These are phyloP conservation scores for Cephonodes hylas DNA, from an alignment of 2,888 invertebrate genomes.

Conservation along the genomic window DNA sequence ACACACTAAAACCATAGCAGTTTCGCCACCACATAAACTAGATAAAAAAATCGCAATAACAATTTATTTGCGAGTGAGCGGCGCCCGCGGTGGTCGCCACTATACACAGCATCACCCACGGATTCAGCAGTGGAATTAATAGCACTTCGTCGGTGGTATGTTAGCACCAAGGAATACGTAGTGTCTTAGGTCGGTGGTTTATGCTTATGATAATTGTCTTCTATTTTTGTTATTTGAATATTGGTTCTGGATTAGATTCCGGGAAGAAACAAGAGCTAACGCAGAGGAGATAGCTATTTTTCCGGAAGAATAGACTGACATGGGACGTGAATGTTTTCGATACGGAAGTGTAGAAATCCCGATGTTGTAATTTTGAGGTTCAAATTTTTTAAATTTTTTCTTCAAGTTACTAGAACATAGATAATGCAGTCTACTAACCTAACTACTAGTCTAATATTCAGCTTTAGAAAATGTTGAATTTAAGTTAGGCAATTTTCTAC, in stretches of 20 bases:
- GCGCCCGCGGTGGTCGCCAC: conserved; percentile 43
- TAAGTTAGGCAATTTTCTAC: neutral
- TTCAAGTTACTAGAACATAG: no score
- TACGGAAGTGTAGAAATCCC: no score
- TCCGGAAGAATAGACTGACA: no score
- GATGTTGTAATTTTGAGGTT: no score
- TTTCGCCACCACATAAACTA: neutral
- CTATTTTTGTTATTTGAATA: neutral
- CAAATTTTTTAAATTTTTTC: no score
- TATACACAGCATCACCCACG: conserved; percentile 19
- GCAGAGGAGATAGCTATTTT: no score
- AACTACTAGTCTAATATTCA: no score
- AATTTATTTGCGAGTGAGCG: conserved; percentile 19
- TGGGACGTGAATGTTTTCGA: no score
- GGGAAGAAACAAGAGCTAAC: no score
- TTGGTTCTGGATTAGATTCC: neutral
- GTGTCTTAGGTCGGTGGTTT: neutral
- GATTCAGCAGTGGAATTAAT: neutral
- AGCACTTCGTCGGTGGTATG: neutral
- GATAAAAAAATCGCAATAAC: conserved; percentile 8
- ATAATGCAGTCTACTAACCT: no score
- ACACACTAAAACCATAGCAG: neutral
- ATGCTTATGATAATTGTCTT: neutral
- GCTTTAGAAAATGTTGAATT: no score
- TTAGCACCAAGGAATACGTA: neutral